These are phyloP conservation scores for Cheilosia impressa DNA, from an alignment of 2,888 invertebrate species.

Conservation along the genomic window DNA sequence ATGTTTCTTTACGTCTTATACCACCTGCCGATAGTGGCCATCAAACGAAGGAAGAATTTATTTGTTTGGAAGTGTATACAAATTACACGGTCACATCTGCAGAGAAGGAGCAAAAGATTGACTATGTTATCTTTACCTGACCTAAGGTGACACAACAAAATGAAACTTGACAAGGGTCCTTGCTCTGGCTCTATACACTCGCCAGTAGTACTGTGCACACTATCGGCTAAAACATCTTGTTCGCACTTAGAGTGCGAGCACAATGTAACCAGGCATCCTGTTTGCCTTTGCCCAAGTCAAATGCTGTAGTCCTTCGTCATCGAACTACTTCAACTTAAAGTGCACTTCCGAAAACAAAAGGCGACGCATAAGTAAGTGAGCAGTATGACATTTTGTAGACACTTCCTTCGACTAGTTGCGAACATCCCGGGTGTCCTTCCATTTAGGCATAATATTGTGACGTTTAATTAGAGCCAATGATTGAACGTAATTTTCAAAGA, in stretches of 20 bases:
- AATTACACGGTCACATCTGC: constrained; percentile 50
- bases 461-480: constrained; percentile 67
- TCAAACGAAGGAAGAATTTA: constrained; percentile 25
- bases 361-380: constrained; percentile 35
- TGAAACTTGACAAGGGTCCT: constrained; percentile 74
- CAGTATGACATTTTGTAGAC: constrained; percentile 26
- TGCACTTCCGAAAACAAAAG: constrained; percentile 65
- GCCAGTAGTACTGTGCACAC: constrained; percentile 21
- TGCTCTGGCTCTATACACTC: constrained; percentile 7
- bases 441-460: constrained; percentile 65
- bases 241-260: constrained; percentile 67
- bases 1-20: neutral
- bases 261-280: constrained; percentile 53
- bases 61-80: constrained; percentile 52
- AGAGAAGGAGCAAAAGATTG: constrained; percentile 48
- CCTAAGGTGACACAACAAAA: constrained; percentile 74
- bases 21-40: constrained; percentile 14
- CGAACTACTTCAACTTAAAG: constrained; percentile 71
- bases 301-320: constrained; percentile 60
- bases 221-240: constrained; percentile 68
- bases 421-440: constrained; percentile 4
- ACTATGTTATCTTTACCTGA: constrained; percentile 73
- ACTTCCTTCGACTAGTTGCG: constrained; percentile 20
- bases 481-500: constrained; percentile 63
- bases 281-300: constrained; percentile 65